Evolutionary conservation across 1,140 invertebrate genomes (phyloP).

Genomic region (Dendrolimus punctatus): DNA sequence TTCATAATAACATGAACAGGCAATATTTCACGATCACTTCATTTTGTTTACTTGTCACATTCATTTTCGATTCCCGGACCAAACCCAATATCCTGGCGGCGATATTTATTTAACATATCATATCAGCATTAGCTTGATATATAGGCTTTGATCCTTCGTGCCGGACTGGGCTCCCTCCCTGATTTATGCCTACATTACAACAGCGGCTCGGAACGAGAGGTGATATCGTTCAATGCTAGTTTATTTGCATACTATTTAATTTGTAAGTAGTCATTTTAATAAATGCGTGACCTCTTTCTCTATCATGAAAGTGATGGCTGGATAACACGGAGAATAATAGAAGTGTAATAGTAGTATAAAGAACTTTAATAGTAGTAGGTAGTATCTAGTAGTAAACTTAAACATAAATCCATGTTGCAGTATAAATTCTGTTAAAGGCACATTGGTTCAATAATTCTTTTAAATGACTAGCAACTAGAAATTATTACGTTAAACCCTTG

Average conservation of each 20-base stretch:
- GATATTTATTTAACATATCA: conserved; percentile 69
- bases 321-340: too few relatives aligned
- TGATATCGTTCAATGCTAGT: conserved; percentile 4
- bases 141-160: conserved; percentile 51
- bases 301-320: too few relatives aligned
- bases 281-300: too few relatives aligned
- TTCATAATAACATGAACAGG: not conserved
- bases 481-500: too few relatives aligned
- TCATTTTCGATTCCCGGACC: conserved; percentile 49
- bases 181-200: conserved; percentile 54
- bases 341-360: too few relatives aligned
- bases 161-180: conserved; percentile 18
- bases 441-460: too few relatives aligned
- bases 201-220: conserved; percentile 12
- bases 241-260: not conserved
- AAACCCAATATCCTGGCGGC: conserved; percentile 56
- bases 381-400: too few relatives aligned
- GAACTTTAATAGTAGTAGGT: too few relatives aligned
- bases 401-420: too few relatives aligned
- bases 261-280: too few relatives aligned
- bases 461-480: too few relatives aligned
- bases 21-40: conserved; percentile 19
- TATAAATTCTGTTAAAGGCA: too few relatives aligned
- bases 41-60: conserved; percentile 52
- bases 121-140: conserved; percentile 67